phyloP scores from a whole-genome alignment of 2,797 vertebrate genomes.

The Oryzias dopingdopingensis region DNA sequence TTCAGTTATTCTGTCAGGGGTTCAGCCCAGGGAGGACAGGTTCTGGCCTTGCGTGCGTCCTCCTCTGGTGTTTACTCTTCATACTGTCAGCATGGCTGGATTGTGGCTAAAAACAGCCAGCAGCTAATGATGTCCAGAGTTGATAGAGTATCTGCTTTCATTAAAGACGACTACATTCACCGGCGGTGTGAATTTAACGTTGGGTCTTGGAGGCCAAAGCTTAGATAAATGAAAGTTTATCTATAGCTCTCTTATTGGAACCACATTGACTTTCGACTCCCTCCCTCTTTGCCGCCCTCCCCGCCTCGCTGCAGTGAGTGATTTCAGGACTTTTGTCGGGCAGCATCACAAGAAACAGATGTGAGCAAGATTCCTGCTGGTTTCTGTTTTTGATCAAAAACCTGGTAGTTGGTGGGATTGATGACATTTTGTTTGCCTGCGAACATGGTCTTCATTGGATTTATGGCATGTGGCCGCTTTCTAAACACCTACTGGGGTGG shows the following conservation, averaged over 20 bases:
- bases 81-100: constrained; percentile 63
- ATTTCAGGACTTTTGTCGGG: constrained; percentile 78
- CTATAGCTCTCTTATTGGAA: constrained; percentile 78
- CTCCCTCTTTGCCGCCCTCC: constrained; percentile 42
- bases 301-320: constrained; percentile 53
- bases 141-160: constrained; percentile 72
- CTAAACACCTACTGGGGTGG: constrained; percentile 68
- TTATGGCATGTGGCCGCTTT: constrained; percentile 67
- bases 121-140: constrained; percentile 68
- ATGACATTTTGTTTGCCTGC: constrained; percentile 78
- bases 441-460: constrained; percentile 73
- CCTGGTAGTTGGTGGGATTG: constrained; percentile 64
- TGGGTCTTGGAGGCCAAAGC: constrained; percentile 59
- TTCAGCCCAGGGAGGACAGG: constrained; percentile 52
- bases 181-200: constrained; percentile 73
- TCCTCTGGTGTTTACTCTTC: constrained; percentile 64
- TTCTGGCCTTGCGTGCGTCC: constrained; percentile 61
- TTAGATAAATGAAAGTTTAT: constrained; percentile 74
- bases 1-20: constrained; percentile 61
- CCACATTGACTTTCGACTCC: constrained; percentile 64
- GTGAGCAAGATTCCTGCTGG: constrained; percentile 68
- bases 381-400: constrained; percentile 71
- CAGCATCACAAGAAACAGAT: constrained; percentile 78
- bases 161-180: constrained; percentile 65
- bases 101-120: constrained; percentile 62